phyloP scores from a whole-genome alignment of 2,888 invertebrate species.

The Coremacera marginata region DNA sequence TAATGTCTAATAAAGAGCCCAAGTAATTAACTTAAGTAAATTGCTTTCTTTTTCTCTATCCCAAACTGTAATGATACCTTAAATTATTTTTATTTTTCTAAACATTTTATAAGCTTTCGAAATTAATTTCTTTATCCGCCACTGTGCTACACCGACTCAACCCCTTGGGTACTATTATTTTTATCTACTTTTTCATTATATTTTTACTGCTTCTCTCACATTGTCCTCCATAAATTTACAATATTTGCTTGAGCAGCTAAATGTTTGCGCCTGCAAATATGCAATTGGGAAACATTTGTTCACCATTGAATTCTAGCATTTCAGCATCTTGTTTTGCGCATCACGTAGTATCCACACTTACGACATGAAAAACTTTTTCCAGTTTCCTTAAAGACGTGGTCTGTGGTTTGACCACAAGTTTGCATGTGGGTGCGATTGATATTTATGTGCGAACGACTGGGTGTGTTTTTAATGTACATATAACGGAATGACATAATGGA shows the following conservation, averaged over 20 bases:
- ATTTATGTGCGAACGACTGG: constrained; percentile 1
- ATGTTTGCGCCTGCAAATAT: background rate
- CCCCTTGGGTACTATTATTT: background rate
- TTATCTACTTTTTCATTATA: background rate
- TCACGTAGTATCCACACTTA: no score
- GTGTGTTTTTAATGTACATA: background rate
- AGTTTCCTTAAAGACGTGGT: no score
- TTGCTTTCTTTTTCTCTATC: no score
- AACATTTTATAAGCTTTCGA: no score
- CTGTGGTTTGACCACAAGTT: background rate
- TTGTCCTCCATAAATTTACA: background rate
- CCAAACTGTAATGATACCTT: no score
- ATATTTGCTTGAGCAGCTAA: background rate
- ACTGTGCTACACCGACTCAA: no score
- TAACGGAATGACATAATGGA: no score
- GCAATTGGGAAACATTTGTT: constrained; percentile 4
- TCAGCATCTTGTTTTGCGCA: background rate
- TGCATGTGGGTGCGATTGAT: background rate
- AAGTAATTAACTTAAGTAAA: no score
- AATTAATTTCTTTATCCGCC: no score
- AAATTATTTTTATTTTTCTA: no score
- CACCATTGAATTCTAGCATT: background rate
- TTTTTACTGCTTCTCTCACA: background rate
- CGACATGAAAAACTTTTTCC: no score
- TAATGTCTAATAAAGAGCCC: no score